These are phyloP conservation scores for Acrossocheilus wenchowensis DNA, from an alignment of 2,797 vertebrate species.

Conservation along the genomic window DNA sequence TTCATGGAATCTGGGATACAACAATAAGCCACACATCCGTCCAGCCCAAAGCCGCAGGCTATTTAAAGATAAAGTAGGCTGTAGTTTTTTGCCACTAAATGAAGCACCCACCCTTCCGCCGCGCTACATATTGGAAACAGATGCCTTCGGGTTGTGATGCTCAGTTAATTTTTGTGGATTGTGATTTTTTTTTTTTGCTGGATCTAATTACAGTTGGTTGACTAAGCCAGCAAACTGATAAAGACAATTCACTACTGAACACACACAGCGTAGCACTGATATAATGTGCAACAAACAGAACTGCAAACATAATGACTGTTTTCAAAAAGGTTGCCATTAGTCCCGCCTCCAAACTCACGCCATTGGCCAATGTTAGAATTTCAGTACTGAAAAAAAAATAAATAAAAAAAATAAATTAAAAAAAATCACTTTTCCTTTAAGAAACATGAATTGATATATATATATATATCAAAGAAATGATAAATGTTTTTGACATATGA, in stretches of 20 bases:
- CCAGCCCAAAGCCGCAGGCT: constrained; percentile 68
- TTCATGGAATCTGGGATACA: constrained; percentile 68
- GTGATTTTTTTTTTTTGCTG: constrained; percentile 27
- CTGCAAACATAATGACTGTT: background rate
- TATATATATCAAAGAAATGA: too few species aligned
- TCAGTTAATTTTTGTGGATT: constrained; percentile 59
- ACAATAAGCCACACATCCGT: constrained; percentile 69
- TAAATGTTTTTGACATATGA: background rate
- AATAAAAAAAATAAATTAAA: too few species aligned
- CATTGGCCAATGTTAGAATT: background rate
- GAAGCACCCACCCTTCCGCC: constrained; percentile 67
- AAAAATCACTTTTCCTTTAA: background rate
- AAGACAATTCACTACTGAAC: background rate
- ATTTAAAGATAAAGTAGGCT: constrained; percentile 69
- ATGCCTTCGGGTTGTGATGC: constrained; percentile 62
- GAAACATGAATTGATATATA: background rate
- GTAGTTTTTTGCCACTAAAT: constrained; percentile 66
- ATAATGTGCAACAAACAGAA: background rate
- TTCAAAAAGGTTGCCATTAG: background rate
- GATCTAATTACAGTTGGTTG: background rate
- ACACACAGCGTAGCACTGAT: background rate
- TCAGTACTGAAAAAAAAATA: background rate
- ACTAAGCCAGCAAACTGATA: background rate
- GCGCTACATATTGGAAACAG: constrained; percentile 67
- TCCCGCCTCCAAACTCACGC: background rate